Conservation (phyloP, 2,797 vertebrate genomes). For the Danio albolineatus region DNA sequence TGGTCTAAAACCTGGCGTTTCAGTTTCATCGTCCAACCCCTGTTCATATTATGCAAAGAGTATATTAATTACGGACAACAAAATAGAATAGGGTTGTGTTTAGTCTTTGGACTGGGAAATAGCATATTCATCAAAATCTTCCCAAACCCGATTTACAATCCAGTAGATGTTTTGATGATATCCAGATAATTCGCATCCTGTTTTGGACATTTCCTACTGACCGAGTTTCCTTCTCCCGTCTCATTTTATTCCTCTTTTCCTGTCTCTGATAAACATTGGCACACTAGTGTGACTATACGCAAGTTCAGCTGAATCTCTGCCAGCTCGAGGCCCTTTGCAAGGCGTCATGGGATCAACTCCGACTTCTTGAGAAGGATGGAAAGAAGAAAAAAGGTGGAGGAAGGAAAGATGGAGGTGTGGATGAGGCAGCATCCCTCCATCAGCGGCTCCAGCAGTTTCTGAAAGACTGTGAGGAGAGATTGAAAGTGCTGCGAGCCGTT, state of each 20-base stretch:
- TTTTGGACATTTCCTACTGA: no score
- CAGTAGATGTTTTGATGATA: not conserved
- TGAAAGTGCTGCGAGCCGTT: constrained; percentile 78
- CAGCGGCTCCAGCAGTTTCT: constrained; percentile 72
- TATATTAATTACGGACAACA: no score
- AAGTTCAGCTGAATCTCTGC: constrained; percentile 72
- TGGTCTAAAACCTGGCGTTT: no score
- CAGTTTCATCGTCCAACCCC: no score
- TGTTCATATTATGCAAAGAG: no score
- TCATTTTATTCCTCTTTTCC: not conserved
- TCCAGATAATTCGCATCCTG: not conserved
- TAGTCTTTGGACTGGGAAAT: no score
- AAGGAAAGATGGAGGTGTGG: constrained; percentile 51
- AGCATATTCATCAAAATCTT: no score
- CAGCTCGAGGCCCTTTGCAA: constrained; percentile 77
- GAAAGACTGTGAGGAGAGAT: constrained; percentile 76
- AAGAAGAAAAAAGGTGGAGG: constrained; percentile 64
- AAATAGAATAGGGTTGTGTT: not conserved
- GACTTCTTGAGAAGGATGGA: constrained; percentile 71
- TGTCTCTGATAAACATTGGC: not conserved
- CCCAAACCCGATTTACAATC: not conserved
- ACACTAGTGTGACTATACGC: constrained; percentile 77
- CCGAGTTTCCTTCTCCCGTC: not conserved
- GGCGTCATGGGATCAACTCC: constrained; percentile 80
- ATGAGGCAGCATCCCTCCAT: constrained; percentile 58